Base-by-base conservation (phyloP, 2,797 vertebrate species). In the Poecilia velifera region DNA sequence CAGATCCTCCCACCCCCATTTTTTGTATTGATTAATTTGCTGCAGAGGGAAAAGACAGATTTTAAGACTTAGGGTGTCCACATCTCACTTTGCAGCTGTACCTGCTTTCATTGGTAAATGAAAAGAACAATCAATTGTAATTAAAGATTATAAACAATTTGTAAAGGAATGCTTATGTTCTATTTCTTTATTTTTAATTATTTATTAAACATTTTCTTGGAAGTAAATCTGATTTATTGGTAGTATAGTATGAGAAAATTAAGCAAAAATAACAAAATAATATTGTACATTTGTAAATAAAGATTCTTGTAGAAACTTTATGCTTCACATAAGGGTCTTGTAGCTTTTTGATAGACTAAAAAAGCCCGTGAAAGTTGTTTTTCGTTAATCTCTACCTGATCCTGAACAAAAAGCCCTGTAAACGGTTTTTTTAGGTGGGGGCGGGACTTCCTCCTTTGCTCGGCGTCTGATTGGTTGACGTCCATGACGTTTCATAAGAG, bases 381-480 rank as follows among this genome's bases (percentile, higher is more conserved):
- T 59, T 59, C 13, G n/a, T 31, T 31, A n/a, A 55, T n/a, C 22
- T n/a, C 8, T 55, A 55, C 25, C 25, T n/a, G 53, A 55, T n/a
- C 3, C 3, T n/a, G 9, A n/a, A 12, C 53, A n/a, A 53, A 25
- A 53, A n/a, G 53, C 25, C 4, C 53, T n/a, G 22, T 43, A 13
- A 70, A 70, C 39, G 39, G 39, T 14, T 70, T 45, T n/a, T 25
- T 2, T 6, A 5, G 0, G 2, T 3, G 36, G 25, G 25, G 68
- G 91, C 86, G 87, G 91, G 77, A 88, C 87, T 92, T 94, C 91
- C 0, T 28, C 25, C 0, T 20, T 16, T 0, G 3, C 4, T 34
- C 59, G 73, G 45, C 34, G 0, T 59, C 83, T 70, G 89, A 94
- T 94, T 95, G 94, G 94, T 68, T 77, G 10, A 83, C 43, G 71